Conservation (phyloP, 2,797 vertebrate genomes). For the Falco rusticolus region DNA sequence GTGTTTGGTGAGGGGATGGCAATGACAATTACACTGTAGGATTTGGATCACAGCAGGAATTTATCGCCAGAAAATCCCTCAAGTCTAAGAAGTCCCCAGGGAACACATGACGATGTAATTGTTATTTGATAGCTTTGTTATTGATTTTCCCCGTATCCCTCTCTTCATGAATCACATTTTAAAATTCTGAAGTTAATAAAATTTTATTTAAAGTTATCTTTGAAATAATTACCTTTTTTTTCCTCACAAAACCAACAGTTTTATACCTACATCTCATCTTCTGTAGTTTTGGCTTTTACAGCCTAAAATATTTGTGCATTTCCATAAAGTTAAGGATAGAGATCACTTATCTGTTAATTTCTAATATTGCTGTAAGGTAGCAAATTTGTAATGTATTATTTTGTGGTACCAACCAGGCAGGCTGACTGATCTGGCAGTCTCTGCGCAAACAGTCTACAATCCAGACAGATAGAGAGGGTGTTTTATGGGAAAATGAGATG, state of each 20-base stretch:
- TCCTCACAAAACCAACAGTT: not conserved
- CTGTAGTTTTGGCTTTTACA: not conserved
- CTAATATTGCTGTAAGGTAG: not conserved
- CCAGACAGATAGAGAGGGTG: not conserved
- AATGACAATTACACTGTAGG: not conserved
- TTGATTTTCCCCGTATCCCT: not conserved
- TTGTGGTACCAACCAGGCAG: not conserved
- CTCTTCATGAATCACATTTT: not conserved
- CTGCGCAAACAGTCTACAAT: not conserved
- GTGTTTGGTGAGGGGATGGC: not conserved
- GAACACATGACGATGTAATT: not conserved
- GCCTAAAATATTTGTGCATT: not conserved
- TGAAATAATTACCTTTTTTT: not conserved
- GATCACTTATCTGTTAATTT: not conserved
- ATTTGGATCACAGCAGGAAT: not conserved
- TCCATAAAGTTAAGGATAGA: not conserved
- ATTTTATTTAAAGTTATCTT: not conserved
- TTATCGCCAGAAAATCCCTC: not conserved
- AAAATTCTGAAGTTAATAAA: not conserved
- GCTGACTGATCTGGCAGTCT: not conserved
- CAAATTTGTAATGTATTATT: not conserved
- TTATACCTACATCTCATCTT: not conserved
- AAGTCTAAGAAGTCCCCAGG: not conserved
- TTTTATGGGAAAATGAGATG: not conserved
- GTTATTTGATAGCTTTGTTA: not conserved